Evolutionary conservation across 2,888 invertebrate species (phyloP), one percentile per base, ranked within the genome.

Genomic region (Drosophila flavopinicola): DNA sequence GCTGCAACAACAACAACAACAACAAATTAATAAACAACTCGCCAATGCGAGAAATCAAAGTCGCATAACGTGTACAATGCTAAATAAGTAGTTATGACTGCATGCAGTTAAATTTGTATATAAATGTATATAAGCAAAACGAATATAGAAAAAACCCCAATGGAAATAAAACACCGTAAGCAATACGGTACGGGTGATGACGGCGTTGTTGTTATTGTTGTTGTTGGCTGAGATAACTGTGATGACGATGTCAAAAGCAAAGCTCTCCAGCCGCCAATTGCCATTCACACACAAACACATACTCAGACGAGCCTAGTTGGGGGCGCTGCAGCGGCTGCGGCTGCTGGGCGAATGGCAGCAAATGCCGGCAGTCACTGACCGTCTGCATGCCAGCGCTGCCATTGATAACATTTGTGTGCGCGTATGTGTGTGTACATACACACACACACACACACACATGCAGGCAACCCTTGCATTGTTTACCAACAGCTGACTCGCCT

Each of bases 11-110:
- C 66, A 58, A 64, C 53, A 64, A 52, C 37, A 59, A 59, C 47
- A 20, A 20, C 52, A 70, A 72, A 71, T 71, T 66, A 71, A 61
- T 71, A 71, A 69, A 69, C 70, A 64, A 71, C 42, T 51, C 30
- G 58, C 4, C 2, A 54, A 53, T 29, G 39, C 53, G 56, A 51
- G 56, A 73, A 72, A 69, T 66, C 71, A 74, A 78, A 78, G 66
- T 66, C 69, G 66, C 71, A 65, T 66, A 78, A 71, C 71, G 54
- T 77, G 61, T 54, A 59, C 75, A 67, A 75, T 77, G 74, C 78
- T 73, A 69, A 78, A 78, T 78, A 72, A 78, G 79, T 75, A 73
- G 69, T 72, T 80, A 79, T 84, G 77, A 84, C 80, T 84, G 77
- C 75, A 78, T 78, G 41, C 41, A 58, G 63, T 78, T 77, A 77